phyloP scores from a whole-genome alignment of 2,113 vertebrate genomes.

The Macaca fascicularis region DNA sequence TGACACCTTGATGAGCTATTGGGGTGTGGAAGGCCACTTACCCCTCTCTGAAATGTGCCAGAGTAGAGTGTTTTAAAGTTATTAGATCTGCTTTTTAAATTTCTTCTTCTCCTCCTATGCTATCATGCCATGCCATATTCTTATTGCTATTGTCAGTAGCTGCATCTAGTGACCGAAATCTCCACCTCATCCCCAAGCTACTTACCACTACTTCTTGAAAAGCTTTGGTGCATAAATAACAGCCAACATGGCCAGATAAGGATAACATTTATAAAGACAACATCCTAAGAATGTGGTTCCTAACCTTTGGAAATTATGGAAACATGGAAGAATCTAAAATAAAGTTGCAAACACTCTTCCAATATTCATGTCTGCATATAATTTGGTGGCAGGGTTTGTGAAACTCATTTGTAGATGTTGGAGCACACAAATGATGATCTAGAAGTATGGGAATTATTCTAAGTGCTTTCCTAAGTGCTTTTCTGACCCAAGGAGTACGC shows the following conservation, averaged over 20 bases:
- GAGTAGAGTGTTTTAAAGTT: neutral
- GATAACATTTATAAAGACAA: neutral
- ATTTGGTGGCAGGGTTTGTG: neutral
- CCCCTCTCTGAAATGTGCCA: neutral
- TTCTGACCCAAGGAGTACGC: neutral
- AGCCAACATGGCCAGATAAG: neutral
- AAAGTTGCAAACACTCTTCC: neutral
- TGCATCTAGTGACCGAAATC: neutral
- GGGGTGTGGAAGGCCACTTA: neutral
- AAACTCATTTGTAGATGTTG: neutral
- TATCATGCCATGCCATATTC: neutral
- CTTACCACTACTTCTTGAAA: neutral
- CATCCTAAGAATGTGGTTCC: neutral
- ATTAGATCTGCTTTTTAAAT: neutral
- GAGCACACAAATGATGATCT: neutral
- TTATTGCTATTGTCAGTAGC: neutral
- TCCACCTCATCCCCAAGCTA: neutral
- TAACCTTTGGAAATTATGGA: neutral
- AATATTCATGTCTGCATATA: neutral
- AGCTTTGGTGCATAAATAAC: neutral
- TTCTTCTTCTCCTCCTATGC: neutral
- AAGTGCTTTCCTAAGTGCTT: neutral
- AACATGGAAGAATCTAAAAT: neutral
- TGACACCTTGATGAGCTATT: neutral
- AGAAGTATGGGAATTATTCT: neutral